Percentiles rank a stretch among this genome's conserved stretches.
These are phyloP conservation scores for Entomyzon cyanotis DNA, from an alignment of 2,113 vertebrate species.

Conservation along the genomic window DNA sequence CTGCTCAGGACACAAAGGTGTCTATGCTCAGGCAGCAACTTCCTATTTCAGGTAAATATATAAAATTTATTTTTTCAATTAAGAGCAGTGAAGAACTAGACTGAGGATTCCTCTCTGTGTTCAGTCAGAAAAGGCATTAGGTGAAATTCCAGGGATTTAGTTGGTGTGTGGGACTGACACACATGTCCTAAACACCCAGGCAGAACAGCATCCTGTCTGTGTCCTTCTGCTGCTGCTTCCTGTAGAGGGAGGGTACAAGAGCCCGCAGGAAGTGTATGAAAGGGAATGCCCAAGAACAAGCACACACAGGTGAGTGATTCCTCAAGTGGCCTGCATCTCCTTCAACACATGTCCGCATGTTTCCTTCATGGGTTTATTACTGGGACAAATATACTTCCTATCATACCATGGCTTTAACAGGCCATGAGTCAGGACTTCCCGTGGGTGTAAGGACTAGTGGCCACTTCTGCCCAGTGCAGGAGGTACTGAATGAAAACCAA, in stretches of 20 bases:
- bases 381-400: neutral
- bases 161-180: accelerated
- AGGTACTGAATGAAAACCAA: neutral
- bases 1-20: neutral
- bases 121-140: neutral
- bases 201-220: accelerated
- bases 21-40: neutral
- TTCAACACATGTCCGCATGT: neutral
- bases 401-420: neutral
- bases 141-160: neutral
- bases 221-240: neutral
- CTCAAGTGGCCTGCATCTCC: neutral
- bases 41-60: neutral
- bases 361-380: neutral
- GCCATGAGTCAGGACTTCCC: neutral
- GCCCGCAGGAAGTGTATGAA: accelerated
- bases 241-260: neutral
- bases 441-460: neutral
- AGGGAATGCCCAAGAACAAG: neutral
- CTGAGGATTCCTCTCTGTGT: neutral
- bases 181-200: neutral
- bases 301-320: neutral
- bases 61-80: neutral
- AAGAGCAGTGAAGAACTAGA: neutral
- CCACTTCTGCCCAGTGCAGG: neutral